Evolutionary conservation across 2,888 invertebrate species (phyloP).

Genomic region (Dione vanillae): DNA sequence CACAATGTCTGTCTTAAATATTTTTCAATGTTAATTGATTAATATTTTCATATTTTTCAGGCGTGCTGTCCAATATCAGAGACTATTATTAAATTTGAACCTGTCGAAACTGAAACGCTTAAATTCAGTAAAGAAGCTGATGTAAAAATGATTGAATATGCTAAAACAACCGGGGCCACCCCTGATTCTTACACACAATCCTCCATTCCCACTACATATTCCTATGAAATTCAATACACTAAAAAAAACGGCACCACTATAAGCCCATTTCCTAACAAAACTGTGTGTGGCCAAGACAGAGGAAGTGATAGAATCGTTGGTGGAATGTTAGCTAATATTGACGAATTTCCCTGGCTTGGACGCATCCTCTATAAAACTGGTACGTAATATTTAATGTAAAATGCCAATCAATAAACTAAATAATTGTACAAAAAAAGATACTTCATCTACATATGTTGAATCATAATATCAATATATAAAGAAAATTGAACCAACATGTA

Average conservation of each 20-base stretch:
- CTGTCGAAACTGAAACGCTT: conserved; percentile 23
- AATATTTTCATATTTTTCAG: conserved; percentile 37
- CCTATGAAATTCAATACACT: not conserved
- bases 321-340: conserved; percentile 76
- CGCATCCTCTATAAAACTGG: conserved; percentile 77
- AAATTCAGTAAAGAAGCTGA: conserved; percentile 11
- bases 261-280: conserved; percentile 58
- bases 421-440: too few relatives aligned
- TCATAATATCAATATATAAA: too few relatives aligned
- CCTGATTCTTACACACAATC: too few relatives aligned
- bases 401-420: not conserved
- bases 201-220: conserved; percentile 6
- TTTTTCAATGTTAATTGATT: too few relatives aligned
- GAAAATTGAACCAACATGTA: too few relatives aligned
- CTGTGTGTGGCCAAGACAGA: conserved; percentile 57
- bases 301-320: conserved; percentile 71
- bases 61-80: conserved; percentile 48
- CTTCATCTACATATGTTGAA: too few relatives aligned
- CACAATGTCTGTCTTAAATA: too few relatives aligned
- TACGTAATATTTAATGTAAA: conserved; percentile 29
- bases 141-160: not conserved
- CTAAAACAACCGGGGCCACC: not conserved
- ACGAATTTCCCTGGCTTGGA: conserved; percentile 86
- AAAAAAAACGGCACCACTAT: not conserved
- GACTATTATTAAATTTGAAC: conserved; percentile 16